Percentiles rank a stretch among this genome's conserved stretches.
Conservation (phyloP, 2,797 vertebrate genomes). For the Ambastaia sidthimunki region DNA sequence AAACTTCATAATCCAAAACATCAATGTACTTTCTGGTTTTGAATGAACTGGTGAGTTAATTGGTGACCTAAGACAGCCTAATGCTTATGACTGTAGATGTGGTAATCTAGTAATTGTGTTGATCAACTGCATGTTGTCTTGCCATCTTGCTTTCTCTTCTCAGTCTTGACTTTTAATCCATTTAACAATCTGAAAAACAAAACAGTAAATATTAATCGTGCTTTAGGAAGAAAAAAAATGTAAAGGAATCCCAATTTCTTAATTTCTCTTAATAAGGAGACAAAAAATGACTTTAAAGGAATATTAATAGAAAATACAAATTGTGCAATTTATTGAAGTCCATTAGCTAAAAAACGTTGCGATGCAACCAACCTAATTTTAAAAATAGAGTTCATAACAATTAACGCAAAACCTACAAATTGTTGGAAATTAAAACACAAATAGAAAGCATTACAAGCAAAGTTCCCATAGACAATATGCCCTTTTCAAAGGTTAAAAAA, state of each 20-base stretch:
- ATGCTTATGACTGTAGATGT: constrained; percentile 65
- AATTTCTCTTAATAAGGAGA: constrained; percentile 78
- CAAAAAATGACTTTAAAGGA: constrained; percentile 70
- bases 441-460: constrained; percentile 80
- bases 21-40: constrained; percentile 15
- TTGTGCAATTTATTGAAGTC: constrained; percentile 88
- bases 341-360: constrained; percentile 91
- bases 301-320: constrained; percentile 73
- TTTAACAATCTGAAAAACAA: constrained; percentile 83
- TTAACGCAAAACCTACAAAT: constrained; percentile 68
- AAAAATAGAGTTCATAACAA: constrained; percentile 68
- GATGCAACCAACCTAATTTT: constrained; percentile 80
- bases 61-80: constrained; percentile 68
- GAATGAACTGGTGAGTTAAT: background rate
- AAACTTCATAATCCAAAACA: constrained; percentile 20
- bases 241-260: constrained; percentile 80
- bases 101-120: constrained; percentile 11
- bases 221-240: constrained; percentile 53
- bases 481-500: constrained; percentile 73
- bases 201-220: constrained; percentile 73
- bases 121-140: constrained; percentile 70
- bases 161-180: constrained; percentile 68
- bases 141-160: constrained; percentile 76
- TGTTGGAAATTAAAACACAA: constrained; percentile 73
- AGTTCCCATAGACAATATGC: constrained; percentile 69